Percentiles rank a stretch among this genome's conserved stretches.
phyloP scores from a whole-genome alignment of 1,140 invertebrate species.

The Scylla paramamosain region DNA sequence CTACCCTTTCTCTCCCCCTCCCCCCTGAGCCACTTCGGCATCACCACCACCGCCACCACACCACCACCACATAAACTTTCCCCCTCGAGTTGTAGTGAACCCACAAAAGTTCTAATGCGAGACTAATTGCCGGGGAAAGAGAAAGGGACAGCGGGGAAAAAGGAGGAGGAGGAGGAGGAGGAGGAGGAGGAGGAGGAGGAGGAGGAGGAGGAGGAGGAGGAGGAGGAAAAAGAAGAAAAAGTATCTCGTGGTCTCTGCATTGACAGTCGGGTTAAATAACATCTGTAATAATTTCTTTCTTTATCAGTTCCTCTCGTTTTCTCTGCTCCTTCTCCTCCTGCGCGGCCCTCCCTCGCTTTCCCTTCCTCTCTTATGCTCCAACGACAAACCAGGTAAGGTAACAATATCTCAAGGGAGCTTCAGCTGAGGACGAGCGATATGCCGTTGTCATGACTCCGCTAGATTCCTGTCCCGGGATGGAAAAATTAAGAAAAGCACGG shows the following conservation, averaged over 20 bases:
- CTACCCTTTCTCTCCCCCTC: not conserved
- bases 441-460: too few relatives aligned
- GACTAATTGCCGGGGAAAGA: not conserved
- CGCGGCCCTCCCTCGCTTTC: not conserved
- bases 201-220: not conserved
- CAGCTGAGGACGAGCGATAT: too few relatives aligned
- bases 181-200: not conserved
- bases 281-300: not conserved
- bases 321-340: not conserved
- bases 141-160: not conserved
- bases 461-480: too few relatives aligned
- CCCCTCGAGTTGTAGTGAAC: not conserved
- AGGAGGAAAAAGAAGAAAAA: not conserved
- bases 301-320: not conserved
- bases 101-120: not conserved
- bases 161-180: not conserved
- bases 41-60: not conserved
- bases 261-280: too few relatives aligned
- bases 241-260: too few relatives aligned
- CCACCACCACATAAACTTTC: conserved; percentile 4
- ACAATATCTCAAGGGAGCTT: too few relatives aligned
- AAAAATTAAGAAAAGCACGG: too few relatives aligned
- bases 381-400: too few relatives aligned
- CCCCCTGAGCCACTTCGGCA: not conserved
- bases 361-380: not conserved